Percentiles rank a stretch among this genome's conserved stretches.
Conservation (phyloP, 2,888 invertebrate species). For the Himalopsyche kuldschensis region DNA sequence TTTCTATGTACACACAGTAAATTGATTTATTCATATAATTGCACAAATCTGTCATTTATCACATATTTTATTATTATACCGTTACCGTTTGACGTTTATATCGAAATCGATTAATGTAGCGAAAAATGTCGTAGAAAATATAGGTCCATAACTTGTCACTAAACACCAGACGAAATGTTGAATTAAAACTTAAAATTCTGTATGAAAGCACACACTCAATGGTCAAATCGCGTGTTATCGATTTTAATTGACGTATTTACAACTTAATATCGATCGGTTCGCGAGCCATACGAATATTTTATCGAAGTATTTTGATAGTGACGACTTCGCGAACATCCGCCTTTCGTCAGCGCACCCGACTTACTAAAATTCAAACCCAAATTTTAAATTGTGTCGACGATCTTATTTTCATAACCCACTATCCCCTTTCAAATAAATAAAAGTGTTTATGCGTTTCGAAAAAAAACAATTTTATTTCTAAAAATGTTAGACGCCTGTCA, state of each 20-base stretch:
- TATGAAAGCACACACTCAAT: background rate
- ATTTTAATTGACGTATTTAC: slow-evolving; percentile 1
- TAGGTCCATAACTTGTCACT: background rate
- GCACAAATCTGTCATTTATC: background rate
- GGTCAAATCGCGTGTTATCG: background rate
- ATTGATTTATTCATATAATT: background rate
- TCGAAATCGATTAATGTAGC: background rate
- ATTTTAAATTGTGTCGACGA: background rate
- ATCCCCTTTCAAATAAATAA: background rate
- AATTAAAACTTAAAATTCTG: background rate
- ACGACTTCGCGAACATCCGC: background rate
- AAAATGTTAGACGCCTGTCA: too few species aligned
- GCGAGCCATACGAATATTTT: background rate
- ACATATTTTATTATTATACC: background rate
- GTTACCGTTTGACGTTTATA: background rate
- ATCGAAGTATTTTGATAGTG: background rate
- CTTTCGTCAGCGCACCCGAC: background rate
- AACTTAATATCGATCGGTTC: background rate
- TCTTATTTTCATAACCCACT: background rate
- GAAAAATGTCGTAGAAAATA: background rate
- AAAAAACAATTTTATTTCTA: too few species aligned
- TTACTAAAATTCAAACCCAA: background rate
- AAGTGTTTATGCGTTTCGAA: too few species aligned
- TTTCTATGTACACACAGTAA: background rate
- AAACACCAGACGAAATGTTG: background rate